Evolutionary conservation across 2,113 vertebrate genomes (phyloP).

Genomic region (Alligator sinensis): DNA sequence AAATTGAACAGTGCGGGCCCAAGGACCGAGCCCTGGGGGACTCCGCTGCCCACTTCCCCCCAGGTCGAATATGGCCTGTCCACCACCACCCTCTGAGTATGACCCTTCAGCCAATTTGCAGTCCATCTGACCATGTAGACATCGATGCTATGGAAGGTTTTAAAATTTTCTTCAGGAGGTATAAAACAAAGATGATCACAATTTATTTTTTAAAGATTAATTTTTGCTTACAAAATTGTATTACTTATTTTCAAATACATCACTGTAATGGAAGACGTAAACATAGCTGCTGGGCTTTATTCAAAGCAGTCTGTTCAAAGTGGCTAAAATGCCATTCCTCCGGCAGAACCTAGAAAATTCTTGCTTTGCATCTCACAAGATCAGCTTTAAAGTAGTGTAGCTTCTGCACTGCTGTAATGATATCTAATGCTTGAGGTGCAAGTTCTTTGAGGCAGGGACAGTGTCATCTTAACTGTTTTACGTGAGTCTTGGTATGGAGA

Average conservation of each 20-base stretch:
- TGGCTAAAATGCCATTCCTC: neutral
- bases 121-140: too few relatives aligned
- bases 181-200: neutral
- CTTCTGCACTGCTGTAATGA: constrained; percentile 41
- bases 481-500: neutral
- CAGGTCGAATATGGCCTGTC: too few relatives aligned
- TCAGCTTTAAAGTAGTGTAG: neutral
- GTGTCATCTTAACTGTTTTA: neutral
- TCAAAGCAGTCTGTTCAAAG: neutral
- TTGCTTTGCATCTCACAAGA: neutral
- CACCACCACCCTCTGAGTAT: too few relatives aligned
- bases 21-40: too few relatives aligned
- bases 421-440: neutral
- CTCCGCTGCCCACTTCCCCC: too few relatives aligned
- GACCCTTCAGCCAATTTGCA: too few relatives aligned
- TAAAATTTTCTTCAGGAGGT: neutral
- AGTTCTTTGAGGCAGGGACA: constrained; percentile 14
- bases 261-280: neutral
- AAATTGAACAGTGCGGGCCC: too few relatives aligned
- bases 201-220: neutral
- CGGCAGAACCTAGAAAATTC: neutral
- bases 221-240: neutral
- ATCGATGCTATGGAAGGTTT: neutral
- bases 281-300: neutral
- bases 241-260: neutral